Conservation (phyloP, 2,888 invertebrate genomes). For the Melitaea athalia region DNA sequence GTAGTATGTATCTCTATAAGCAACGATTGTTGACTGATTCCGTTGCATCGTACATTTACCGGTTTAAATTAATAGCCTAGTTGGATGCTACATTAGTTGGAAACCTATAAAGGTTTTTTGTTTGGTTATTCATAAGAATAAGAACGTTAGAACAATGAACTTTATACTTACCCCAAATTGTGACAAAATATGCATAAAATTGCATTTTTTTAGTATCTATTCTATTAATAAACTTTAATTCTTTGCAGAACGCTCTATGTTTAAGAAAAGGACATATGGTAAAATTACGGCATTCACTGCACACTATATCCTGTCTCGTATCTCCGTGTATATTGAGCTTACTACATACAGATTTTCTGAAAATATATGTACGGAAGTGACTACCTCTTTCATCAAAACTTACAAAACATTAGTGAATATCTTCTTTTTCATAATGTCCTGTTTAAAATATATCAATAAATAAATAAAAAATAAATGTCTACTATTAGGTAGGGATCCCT, state of each 20-base stretch:
- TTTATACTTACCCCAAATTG: background rate
- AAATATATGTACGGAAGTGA: background rate
- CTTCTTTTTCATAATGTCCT: too few species aligned
- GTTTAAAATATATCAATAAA: too few species aligned
- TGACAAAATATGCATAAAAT: background rate
- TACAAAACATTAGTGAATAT: too few species aligned
- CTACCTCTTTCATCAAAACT: too few species aligned
- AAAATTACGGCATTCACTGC: background rate
- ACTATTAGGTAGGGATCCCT: too few species aligned
- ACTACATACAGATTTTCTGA: background rate
- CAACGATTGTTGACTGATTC: background rate
- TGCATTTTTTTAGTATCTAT: background rate
- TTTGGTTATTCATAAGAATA: too few species aligned
- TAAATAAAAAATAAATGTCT: too few species aligned
- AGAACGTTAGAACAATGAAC: background rate
- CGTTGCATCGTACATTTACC: too few species aligned
- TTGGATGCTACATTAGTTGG: too few species aligned
- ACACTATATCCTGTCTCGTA: background rate
- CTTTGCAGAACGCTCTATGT: background rate
- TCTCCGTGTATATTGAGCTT: background rate
- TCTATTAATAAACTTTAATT: background rate
- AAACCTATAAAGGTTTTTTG: too few species aligned
- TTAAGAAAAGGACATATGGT: background rate
- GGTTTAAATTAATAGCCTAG: too few species aligned
- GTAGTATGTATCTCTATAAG: too few species aligned